Conservation (phyloP, 1,140 invertebrate species). For the Eupeodes corollae region DNA sequence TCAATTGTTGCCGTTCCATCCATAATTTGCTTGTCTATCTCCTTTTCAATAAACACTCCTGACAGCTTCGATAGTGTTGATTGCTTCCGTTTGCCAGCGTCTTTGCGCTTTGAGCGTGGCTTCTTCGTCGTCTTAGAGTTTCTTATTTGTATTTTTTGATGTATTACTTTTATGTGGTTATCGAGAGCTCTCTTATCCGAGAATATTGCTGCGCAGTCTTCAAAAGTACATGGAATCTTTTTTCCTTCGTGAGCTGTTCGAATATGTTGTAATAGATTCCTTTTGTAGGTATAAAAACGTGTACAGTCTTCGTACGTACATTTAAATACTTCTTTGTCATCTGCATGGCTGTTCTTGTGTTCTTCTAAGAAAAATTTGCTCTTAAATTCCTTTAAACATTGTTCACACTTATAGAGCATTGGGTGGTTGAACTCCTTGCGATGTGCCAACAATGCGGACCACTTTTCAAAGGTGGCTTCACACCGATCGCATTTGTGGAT, state of each 20-base stretch:
- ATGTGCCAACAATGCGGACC: slow-evolving; percentile 16
- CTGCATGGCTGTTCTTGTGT: slow-evolving; percentile 1
- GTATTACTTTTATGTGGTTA: neutral
- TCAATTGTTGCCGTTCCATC: no score
- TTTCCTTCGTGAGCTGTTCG: slow-evolving; percentile 17
- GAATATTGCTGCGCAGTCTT: slow-evolving; percentile 18
- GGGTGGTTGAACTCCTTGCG: neutral
- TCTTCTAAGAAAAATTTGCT: neutral
- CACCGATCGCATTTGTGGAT: slow-evolving; percentile 22
- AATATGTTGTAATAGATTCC: slow-evolving; percentile 27
- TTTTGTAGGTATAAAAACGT: slow-evolving; percentile 20
- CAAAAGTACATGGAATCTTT: slow-evolving; percentile 22
- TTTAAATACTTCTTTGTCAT: slow-evolving; percentile 5
- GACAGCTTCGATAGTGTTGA: slow-evolving; percentile 18
- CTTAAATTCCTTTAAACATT: neutral
- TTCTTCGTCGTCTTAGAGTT: neutral
- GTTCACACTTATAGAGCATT: neutral
- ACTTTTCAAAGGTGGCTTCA: slow-evolving; percentile 14
- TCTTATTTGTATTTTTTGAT: neutral
- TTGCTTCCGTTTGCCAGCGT: slow-evolving; percentile 18
- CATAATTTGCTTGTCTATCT: slow-evolving; percentile 11
- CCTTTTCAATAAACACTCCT: slow-evolving; percentile 15
- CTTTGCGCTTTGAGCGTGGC: slow-evolving; percentile 19
- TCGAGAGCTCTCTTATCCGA: neutral
- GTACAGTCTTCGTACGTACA: slow-evolving; percentile 19